These are phyloP conservation scores for Hydropotes inermis DNA, from an alignment of 2,113 vertebrate genomes.

Conservation along the genomic window DNA sequence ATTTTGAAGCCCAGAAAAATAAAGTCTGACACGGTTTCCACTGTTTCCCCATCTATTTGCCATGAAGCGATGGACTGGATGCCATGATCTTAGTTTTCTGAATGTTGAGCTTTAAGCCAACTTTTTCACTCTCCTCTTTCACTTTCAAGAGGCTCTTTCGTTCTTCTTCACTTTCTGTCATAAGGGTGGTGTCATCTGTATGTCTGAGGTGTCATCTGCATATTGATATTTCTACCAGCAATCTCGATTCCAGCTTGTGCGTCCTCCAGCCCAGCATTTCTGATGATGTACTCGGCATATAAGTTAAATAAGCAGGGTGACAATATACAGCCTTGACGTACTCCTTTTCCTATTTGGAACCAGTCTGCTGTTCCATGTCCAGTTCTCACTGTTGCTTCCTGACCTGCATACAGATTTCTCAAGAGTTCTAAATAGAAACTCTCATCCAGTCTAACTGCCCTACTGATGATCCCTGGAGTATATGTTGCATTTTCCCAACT, in stretches of 20 bases:
- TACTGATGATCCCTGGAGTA: background rate
- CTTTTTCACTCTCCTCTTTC: background rate
- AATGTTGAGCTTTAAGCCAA: background rate
- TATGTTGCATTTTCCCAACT: background rate
- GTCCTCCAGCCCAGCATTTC: background rate
- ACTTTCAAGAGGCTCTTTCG: background rate
- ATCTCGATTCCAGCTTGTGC: background rate
- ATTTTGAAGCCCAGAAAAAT: background rate
- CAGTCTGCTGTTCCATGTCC: background rate
- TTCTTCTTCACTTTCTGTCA: background rate
- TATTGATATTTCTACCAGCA: background rate
- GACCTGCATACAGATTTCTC: background rate
- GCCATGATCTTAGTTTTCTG: background rate
- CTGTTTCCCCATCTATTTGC: background rate
- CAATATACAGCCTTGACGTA: background rate
- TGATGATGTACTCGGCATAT: background rate
- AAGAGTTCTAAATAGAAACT: background rate
- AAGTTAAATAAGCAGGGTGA: background rate
- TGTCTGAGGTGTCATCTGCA: background rate
- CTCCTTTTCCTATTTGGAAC: background rate
- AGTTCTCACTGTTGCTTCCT: background rate
- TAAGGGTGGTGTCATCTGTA: background rate
- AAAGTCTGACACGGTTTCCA: background rate
- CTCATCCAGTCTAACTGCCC: background rate
- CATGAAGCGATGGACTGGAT: background rate